Base-by-base conservation (phyloP, 2,113 vertebrate species). In the Notothenia coriiceps region DNA sequence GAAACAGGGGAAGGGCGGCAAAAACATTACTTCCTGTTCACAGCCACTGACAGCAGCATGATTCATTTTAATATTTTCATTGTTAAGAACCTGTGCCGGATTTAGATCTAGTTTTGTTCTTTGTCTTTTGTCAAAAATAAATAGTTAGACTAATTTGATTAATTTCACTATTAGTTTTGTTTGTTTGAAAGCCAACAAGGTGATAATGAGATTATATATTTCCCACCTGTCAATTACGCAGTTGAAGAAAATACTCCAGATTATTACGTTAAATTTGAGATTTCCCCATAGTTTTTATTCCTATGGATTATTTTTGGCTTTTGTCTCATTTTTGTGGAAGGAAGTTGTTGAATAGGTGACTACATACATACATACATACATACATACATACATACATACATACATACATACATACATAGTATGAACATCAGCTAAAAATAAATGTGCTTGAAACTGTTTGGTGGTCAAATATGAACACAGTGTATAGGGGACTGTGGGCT, bases 21-120 rank as follows among this genome's bases (percentile, higher is more conserved):
- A 5, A 77, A 74, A 74, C 51, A 69, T 20, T 15, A 76, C 71
- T 85, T 93, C 87, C 89, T 84, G 22, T 56, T 77, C 20, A 18
- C 50, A 76, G 15, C 25, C 67, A 50, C 76, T 87, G 51, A 77
- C 9, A 10, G 44, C 15, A 29, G 44, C 59, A 25, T 25, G 9
- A 40, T 15, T 1, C 1, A 18, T 61, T 35, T 67, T n/a, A 40
- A 44, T 0, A 20, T 54, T 64, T 64, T 14, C n/a, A 43, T 20
- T 20, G 33, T 6, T 11, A 18, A n/a, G 51, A 18, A 3, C 10
- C 51, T 17, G 10, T 17, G 5, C 20, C 3, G 18, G 69, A 25
- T 29, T n/a, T 60, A 46, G 1, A 65, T 33, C 20, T 12, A 54
- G 44, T 29, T 20, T n/a, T 43, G 59, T 29, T 40, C 17, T 3